Conservation (phyloP, 2,888 invertebrate genomes). For the Ophioninae sp. region DNA sequence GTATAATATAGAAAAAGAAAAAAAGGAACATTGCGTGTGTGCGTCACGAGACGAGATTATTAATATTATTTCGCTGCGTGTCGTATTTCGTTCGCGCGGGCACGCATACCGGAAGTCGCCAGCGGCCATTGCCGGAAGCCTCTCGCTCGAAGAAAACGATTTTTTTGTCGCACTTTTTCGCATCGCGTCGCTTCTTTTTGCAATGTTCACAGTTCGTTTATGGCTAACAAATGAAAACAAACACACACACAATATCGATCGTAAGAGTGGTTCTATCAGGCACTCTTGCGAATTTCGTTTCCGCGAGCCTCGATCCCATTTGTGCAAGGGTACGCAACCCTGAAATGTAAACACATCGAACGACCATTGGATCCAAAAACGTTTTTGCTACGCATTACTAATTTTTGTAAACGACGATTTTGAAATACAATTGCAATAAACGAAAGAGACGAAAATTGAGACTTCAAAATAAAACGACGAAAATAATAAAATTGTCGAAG, state of each 20-base stretch:
- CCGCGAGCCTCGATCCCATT: neutral
- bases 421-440: constrained; percentile 16
- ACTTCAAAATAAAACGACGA: neutral
- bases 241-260: neutral
- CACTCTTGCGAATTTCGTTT: neutral
- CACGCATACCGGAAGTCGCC: neutral
- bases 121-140: neutral
- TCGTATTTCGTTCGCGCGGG: neutral
- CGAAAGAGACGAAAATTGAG: constrained; percentile 5
- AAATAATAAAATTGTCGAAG: constrained; percentile 10
- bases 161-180: neutral
- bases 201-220: neutral
- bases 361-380: neutral
- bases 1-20: constrained; percentile 58
- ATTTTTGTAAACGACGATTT: constrained; percentile 52
- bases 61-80: constrained; percentile 26
- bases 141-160: neutral
- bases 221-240: neutral
- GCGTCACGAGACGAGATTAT: constrained; percentile 17
- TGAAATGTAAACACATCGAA: neutral
- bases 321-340: neutral
- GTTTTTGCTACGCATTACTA: constrained; percentile 39
- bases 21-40: constrained; percentile 14
- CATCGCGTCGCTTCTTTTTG: neutral
- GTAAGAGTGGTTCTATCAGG: neutral